These are phyloP conservation scores for Dicentrarchus labrax DNA, from an alignment of 2,113 vertebrate species.

Conservation along the genomic window DNA sequence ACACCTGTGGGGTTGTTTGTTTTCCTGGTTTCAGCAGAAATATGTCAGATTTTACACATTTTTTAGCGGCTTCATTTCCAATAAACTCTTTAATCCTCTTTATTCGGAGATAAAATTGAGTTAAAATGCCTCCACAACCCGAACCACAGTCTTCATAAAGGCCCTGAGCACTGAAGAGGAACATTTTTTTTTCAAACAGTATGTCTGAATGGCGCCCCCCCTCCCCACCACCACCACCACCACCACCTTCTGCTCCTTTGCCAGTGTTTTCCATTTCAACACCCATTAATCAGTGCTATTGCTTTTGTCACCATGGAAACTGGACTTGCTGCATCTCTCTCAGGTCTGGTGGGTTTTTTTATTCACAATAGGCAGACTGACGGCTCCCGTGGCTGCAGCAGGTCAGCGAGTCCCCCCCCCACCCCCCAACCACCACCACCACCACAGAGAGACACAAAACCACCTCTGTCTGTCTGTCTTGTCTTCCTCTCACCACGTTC, in stretches of 20 bases:
- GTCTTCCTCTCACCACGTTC: background rate
- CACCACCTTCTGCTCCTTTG: slow-evolving; percentile 22
- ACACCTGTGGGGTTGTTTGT: slow-evolving; percentile 11
- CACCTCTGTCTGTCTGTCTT: slow-evolving; percentile 38
- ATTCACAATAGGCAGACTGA: slow-evolving; percentile 59
- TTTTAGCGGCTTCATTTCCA: background rate
- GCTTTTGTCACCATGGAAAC: slow-evolving; percentile 88
- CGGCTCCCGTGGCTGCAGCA: slow-evolving; percentile 61
- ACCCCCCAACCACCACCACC: slow-evolving; percentile 28
- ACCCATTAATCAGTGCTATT: slow-evolving; percentile 80
- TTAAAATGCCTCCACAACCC: background rate
- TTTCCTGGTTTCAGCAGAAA: background rate
- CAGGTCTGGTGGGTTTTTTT: slow-evolving; percentile 53
- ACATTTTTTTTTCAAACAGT: slow-evolving; percentile 11
- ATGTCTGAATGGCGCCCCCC: slow-evolving; percentile 47
- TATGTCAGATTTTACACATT: background rate
- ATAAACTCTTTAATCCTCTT: background rate
- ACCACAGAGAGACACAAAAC: slow-evolving; percentile 29
- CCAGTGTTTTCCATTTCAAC: slow-evolving; percentile 71
- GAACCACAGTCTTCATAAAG: too few species aligned
- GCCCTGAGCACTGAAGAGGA: background rate
- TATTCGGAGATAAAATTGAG: background rate
- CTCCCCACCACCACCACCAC: too few species aligned
- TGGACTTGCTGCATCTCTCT: slow-evolving; percentile 81
- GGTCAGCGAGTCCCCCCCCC: slow-evolving; percentile 54